Base-by-base conservation (phyloP, 2,113 vertebrate genomes). In the Grus americana region DNA sequence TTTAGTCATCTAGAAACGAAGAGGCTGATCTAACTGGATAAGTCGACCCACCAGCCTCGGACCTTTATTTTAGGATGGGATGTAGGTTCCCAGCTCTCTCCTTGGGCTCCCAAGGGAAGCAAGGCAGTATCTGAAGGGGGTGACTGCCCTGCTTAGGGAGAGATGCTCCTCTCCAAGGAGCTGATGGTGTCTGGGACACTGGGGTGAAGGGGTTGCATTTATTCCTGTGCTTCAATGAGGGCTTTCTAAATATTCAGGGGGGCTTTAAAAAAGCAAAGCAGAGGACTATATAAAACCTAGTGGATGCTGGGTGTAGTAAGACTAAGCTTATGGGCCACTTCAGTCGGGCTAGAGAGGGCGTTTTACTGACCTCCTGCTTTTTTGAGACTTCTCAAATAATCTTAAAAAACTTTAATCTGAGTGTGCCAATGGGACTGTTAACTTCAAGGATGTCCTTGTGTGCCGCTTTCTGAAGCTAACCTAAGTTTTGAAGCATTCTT, bases 261-360 rank as follows among this genome's bases (percentile, higher is more conserved):
- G 12, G 4, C 27, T 71, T 73, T 23, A 30, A 12, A 78, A 63
- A 50, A 63, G 50, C 38, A 42, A 52, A 79, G 63, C 42, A 66
- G 14, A 74, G 23, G 34, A 57, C 4, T 5, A 3, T 34, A 7
- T 10, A 30, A 42, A 47, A 15, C 4, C 61, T 1, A 0, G 15
- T 2, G 10, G 21, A 4, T 10, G 34, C 1, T 49, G 70, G 40
- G 9, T 2, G 4, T 2, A 18, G 29, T 61, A 18, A 62, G 52
- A 5, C 15, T 12, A 30, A 68, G 50, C 27, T 65, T 29, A 2
- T 2, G 29, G 79, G 14, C 30, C 17, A 1, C 46, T 30, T 49
- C 5, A 2, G 2, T 3, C 38, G 59, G 44, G n/a, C 12, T 55
- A 5, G 10, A 61, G 36, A 44, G 1, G 21, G 23, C 1, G 1